phyloP scores from a whole-genome alignment of 2,113 vertebrate species.

The Pseudonaja textilis region DNA sequence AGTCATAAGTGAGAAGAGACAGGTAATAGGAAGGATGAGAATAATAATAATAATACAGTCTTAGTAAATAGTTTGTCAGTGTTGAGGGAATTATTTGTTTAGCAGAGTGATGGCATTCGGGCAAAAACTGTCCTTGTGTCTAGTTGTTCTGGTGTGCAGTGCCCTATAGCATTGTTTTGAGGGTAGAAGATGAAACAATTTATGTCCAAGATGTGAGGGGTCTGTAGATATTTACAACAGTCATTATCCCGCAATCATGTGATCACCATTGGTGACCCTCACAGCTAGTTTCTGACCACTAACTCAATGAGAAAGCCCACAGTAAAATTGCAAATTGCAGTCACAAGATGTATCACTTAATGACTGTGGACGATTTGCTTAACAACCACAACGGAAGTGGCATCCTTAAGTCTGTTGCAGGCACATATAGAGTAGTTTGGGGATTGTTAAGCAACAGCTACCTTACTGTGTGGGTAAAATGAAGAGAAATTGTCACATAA shows the following conservation, averaged over 20 bases:
- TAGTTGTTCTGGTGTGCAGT: too few relatives aligned
- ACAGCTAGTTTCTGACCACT: neutral
- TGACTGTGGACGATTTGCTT: neutral
- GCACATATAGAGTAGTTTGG: neutral
- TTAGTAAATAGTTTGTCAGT: too few relatives aligned
- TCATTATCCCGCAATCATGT: neutral
- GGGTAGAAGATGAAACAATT: too few relatives aligned
- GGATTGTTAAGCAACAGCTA: neutral
- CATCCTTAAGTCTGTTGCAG: neutral
- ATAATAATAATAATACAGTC: too few relatives aligned
- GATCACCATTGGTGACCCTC: neutral
- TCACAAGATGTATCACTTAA: neutral
- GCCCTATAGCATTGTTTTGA: too few relatives aligned
- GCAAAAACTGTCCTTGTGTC: too few relatives aligned
- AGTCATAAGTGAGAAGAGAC: too few relatives aligned
- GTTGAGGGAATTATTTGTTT: too few relatives aligned
- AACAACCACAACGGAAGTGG: neutral
- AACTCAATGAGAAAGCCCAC: neutral
- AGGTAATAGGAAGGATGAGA: too few relatives aligned
- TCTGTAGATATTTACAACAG: neutral
- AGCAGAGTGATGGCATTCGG: too few relatives aligned
- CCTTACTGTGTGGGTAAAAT: neutral
- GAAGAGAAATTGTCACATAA: neutral
- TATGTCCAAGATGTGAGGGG: too few relatives aligned
- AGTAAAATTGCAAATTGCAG: neutral